These are phyloP conservation scores for Phrynocephalus versicolor DNA, from an alignment of 2,113 vertebrate species.

Conservation along the genomic window DNA sequence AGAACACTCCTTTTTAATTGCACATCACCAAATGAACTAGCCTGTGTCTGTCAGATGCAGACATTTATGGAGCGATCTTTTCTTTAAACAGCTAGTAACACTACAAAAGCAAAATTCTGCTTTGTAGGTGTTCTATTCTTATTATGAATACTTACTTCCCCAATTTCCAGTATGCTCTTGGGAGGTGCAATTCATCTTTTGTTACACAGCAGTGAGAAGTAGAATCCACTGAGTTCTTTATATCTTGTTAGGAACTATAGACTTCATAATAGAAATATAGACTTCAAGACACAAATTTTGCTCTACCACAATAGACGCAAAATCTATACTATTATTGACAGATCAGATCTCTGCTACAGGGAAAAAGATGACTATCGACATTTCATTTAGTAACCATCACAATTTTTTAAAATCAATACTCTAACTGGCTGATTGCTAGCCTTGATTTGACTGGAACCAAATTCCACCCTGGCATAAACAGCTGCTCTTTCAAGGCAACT, in stretches of 20 bases:
- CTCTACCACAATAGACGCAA: background rate
- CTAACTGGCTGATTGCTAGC: conserved; percentile 15
- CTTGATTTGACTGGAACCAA: background rate
- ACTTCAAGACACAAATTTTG: background rate
- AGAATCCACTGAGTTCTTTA: background rate
- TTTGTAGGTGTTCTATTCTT: background rate
- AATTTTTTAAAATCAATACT: conserved; percentile 7
- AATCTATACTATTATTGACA: conserved; percentile 28
- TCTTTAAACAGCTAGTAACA: background rate
- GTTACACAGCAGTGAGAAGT: background rate
- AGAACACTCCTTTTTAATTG: too few species aligned
- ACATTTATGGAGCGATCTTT: background rate
- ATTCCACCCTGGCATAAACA: background rate
- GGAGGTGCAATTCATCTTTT: background rate
- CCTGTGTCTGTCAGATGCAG: background rate
- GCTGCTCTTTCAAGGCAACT: background rate
- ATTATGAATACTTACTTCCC: background rate
- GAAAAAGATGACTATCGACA: conserved; percentile 22
- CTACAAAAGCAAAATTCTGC: too few species aligned
- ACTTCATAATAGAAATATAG: conserved; percentile 18
- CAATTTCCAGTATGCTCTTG: background rate
- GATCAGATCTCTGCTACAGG: conserved; percentile 2
- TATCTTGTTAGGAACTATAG: background rate
- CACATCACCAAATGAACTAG: background rate
- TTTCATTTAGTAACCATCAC: conserved; percentile 30